Base-by-base conservation (phyloP, 2,888 invertebrate species). In the Sinodicranocentrus sp. region DNA sequence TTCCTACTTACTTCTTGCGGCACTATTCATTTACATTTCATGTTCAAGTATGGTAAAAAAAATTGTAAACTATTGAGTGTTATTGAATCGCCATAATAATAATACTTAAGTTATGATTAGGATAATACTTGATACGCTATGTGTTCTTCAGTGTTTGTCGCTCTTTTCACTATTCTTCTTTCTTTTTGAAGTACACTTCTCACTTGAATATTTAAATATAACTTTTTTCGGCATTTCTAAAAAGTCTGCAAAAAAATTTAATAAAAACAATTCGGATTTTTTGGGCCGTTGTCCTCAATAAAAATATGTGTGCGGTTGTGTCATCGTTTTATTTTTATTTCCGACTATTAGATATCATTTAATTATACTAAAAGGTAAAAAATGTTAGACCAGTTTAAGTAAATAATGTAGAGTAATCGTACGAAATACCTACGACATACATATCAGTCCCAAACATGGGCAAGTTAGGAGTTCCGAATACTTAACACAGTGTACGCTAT, bases 251-350 rank as follows among this genome's bases (percentile, higher is more conserved):
- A 79, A 57, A 71, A 71, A 79, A 79, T 33, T 63, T 61, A 61
- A 61, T 73, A 67, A 76, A 82, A 84, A 80, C 52, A 28, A 84
- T 73, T 82, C 78, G 82, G 82, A 78, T 67, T 78, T 85, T n/a
- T 77, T 84, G 78, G 84, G 75, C 86, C 72, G 84, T 84, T 84
- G 84, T 86, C 84, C 82, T 78, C 43, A 52, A 23, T 54, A 15
- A 67, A 67, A 39, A 23, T 8, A 61, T 21, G 48, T 52, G 13
- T 33, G 33, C 39, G 33, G 33, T 33, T 33, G 33, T 33, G 10
- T 10, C n/a, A 48, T n/a, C 15, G 48, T n/a, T 5, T n/a, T n/a
- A 48, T 48, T 10, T 21, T 54, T 54, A 54, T 54, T 54, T 21
- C 8, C n/a, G n/a, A n/a, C n/a, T n/a, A n/a, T n/a, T 54, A 54